Evolutionary conservation across 2,113 vertebrate genomes (phyloP), one percentile per base, ranked within the genome.

Genomic region (Amphiprion ocellaris): DNA sequence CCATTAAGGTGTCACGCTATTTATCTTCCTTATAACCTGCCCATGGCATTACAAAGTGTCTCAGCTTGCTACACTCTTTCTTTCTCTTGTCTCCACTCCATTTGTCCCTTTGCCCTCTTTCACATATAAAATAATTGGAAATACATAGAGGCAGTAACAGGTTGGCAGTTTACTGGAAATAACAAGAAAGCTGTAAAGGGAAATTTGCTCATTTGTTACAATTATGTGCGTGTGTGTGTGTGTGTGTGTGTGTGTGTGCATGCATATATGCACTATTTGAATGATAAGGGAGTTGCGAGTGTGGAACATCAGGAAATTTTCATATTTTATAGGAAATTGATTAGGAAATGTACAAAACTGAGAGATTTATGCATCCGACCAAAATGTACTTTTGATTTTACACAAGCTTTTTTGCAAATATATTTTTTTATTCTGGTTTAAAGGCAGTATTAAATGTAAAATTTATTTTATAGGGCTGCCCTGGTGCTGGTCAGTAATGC

Each of bases 1-100:
- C 91, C 88, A 93, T 94, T 92, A 94, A 91, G 83, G 87, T 93
- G 92, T 90, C 91, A 89, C 68, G 62, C 93, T 93, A 92, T 94
- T 93, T 91, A 92, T 94, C 93, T 92, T 92, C 90, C 88, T 86
- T 90, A 91, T 89, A 92, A 91, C 91, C 89, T 91, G 90, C 86
- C 86, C 70, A 67, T 88, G 84, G 83, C 74, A 82, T 91, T 92
- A 91, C 90, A 88, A 88, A 93, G 85, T 77, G 78, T 74, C 89
- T 88, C 85, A 88, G 83, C 88, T 86, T 83, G 64, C 81, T 81
- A 73, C 62, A 60, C 77, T 87, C 79, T 88, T 39, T 81, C 82
- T 69, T 75, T 77, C 74, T 82, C 77, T 74, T 71, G 58, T 81
- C 83, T 84, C 67, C 81, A 87, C 84, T 87, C 87, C 83, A 74